Evolutionary conservation across 2,888 invertebrate species (phyloP), one percentile per base, ranked within the genome.

Genomic region (Halictus ligatus): DNA sequence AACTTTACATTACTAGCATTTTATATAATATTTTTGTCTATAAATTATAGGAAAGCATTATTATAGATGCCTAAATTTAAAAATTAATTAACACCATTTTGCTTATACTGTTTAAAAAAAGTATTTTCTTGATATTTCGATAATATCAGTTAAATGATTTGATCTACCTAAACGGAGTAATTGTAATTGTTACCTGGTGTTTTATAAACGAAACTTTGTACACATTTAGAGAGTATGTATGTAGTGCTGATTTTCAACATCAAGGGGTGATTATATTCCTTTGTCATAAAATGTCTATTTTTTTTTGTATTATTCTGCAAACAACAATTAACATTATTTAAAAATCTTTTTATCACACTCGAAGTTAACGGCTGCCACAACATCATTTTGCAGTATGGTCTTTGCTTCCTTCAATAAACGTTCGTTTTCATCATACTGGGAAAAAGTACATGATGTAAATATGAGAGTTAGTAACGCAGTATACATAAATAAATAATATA

Each of bases 351-450:
- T 48, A 64, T 89, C 83, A 50, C 74, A 96, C 18, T 87, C 64
- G 8, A 83, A 75, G 69, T 64, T 96, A 81, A 95, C 95, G 12
- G 96, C 96, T 78, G 96, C 96, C 21, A 96, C 95, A 87, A 96
- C 94, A 90, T 96, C 96, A 83, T 96, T 96, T 91, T 96, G 95
- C 88, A 96, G 95, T 91, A 96, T 96, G 87, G 93, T 94, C 89
- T 95, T 95, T 84, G 96, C 96, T 94, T 96, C 96, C 80, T 95
- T 95, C 93, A 96, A 96, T 81, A 96, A 95, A 88, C 92, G 94
- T 92, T 96, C 95, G 89, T 96, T 96, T 93, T 96, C 96, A 48
- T 95, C 92, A 74, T 95, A 95, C 96, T 96, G 94, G 8, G 18
- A 76, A 85, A 81, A 40, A 64, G 10, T 67, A 81, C n/a, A 75